Base-by-base conservation (phyloP, 2,113 vertebrate species). In the Halichoerus grypus region DNA sequence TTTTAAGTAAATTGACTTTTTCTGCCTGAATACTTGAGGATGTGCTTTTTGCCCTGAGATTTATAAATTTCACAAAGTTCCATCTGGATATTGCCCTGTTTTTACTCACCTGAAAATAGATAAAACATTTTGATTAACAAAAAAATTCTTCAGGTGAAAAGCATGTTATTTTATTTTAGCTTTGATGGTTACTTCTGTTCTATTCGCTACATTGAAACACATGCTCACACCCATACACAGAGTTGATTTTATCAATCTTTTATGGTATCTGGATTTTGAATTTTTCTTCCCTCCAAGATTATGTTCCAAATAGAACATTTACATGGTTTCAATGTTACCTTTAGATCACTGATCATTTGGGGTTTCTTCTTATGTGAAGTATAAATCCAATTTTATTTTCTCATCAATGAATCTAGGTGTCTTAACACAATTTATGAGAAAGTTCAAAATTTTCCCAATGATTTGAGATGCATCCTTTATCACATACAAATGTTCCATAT, bases 1-100 rank as follows among this genome's bases (percentile, higher is more conserved):
- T 91, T 89, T 91, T 82, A 89, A 51, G 22, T n/a, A 92, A 85
- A 91, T 85, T 91, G 57, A 65, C 46, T 93, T 88, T 76, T 93
- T 88, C 86, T 79, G 33, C 39, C 28, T 33, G 33, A 65, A 39
- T 55, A 26, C 22, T 53, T 65, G 16, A 13, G n/a, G 46, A 21
- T 77, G 15, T 28, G 11, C 31, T 59, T 84, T 65, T 94, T 91
- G 39, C 67, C n/a, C 69, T 53, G 26, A 97, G 53, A 92, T 88
- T 81, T 89, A 88, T 42, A 72, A 39, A 88, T 77, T 88, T 71
- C 18, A 83, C 36, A 5, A n/a, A 31, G 24, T 21, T 65, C 2
- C n/a, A 8, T 61, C 36, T 59, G 61, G 28, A 15, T 71, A 18
- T 33, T 61, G 14, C 84, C 49, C 22, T 69, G 39, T 26, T 84